phyloP scores from a whole-genome alignment of 1,140 invertebrate species.

The Sitophilus oryzae region DNA sequence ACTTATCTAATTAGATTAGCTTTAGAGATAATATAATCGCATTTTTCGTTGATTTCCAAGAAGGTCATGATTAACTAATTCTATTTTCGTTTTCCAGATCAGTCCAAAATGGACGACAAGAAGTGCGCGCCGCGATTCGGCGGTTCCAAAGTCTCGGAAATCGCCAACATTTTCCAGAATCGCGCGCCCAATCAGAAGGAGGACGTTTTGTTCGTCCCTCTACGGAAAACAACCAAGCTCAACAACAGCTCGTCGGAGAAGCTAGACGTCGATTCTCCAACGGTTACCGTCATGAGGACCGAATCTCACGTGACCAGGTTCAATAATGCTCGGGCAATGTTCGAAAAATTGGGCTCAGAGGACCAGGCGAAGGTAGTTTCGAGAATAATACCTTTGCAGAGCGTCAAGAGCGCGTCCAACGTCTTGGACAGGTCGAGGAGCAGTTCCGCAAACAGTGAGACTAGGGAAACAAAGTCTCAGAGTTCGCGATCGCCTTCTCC shows the following conservation, averaged over 20 bases:
- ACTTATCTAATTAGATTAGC: too few species aligned
- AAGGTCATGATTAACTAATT: too few species aligned
- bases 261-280: slow-evolving; percentile 44
- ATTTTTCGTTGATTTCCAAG: too few species aligned
- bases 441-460: slow-evolving; percentile 40
- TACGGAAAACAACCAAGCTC: slow-evolving; percentile 41
- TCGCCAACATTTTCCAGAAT: slow-evolving; percentile 76
- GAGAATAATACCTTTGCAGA: slow-evolving; percentile 36
- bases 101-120: slow-evolving; percentile 57
- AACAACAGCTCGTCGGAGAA: slow-evolving; percentile 45
- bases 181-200: slow-evolving; percentile 35
- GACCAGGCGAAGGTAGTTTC: slow-evolving; percentile 28
- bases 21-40: too few species aligned
- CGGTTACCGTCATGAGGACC: slow-evolving; percentile 71
- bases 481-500: slow-evolving; percentile 39
- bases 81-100: too few species aligned
- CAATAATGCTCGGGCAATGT: slow-evolving; percentile 85
- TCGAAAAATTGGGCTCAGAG: slow-evolving; percentile 84
- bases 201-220: slow-evolving; percentile 43
- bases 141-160: slow-evolving; percentile 82
- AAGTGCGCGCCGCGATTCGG: slow-evolving; percentile 55
- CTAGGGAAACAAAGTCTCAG: slow-evolving; percentile 32
- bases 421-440: slow-evolving; percentile 35
- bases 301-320: slow-evolving; percentile 86
- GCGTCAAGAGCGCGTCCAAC: slow-evolving; percentile 42